phyloP scores from a whole-genome alignment of 2,113 vertebrate genomes.

The Eublepharis macularius region DNA sequence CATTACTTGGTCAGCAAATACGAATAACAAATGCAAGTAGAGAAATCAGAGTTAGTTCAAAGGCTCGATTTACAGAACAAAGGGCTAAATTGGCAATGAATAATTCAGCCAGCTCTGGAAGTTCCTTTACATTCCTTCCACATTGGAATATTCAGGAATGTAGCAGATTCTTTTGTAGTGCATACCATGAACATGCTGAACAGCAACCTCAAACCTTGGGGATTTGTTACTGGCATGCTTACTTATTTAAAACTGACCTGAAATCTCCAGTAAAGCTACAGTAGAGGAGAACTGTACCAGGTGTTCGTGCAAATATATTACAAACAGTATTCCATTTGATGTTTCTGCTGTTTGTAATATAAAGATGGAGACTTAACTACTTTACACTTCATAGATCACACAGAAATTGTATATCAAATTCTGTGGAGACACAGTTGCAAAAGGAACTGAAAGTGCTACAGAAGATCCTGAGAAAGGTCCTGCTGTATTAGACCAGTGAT shows the following conservation, averaged over 20 bases:
- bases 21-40: constrained; percentile 28
- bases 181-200: not conserved
- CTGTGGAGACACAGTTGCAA: too few relatives aligned
- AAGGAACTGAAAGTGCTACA: too few relatives aligned
- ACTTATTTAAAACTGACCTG: not conserved
- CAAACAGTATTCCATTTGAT: not conserved
- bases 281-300: not conserved
- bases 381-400: constrained; percentile 10
- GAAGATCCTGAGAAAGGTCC: too few relatives aligned
- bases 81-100: constrained; percentile 27
- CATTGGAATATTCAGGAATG: constrained; percentile 38
- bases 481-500: too few relatives aligned
- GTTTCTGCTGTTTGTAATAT: not conserved
- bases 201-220: constrained; percentile 17
- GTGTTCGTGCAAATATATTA: not conserved
- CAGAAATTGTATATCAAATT: not conserved
- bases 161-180: constrained; percentile 1
- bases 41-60: constrained; percentile 41
- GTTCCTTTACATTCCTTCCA: constrained; percentile 33
- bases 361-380: constrained; percentile 2
- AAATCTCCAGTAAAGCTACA: not conserved
- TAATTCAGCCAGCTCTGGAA: constrained; percentile 48
- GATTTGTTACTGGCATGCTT: not conserved
- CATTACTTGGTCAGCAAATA: constrained; percentile 42
- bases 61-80: constrained; percentile 40